Evolutionary conservation across 2,113 vertebrate species (phyloP).

Genomic region (Boleophthalmus pectinirostris): DNA sequence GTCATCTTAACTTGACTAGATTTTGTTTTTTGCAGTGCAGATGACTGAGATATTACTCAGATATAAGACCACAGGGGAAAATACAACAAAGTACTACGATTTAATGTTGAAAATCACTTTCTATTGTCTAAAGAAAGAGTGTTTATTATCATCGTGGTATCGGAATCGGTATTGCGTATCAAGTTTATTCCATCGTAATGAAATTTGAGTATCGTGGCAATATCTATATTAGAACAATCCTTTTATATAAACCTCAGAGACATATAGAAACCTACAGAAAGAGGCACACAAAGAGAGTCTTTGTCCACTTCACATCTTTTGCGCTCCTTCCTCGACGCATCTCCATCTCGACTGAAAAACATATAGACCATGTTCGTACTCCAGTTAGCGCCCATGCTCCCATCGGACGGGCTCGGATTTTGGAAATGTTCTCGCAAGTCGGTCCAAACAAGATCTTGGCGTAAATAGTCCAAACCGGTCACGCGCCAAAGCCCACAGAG

Average conservation of each 20-base stretch:
- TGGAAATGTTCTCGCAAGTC: not conserved
- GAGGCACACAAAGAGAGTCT: not conserved
- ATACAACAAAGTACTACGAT: too few relatives aligned
- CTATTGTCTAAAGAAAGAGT: too few relatives aligned
- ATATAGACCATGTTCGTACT: not conserved
- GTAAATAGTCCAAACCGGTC: conserved; percentile 18
- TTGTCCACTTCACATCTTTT: not conserved
- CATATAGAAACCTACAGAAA: not conserved
- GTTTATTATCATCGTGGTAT: too few relatives aligned
- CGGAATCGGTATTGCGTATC: too few relatives aligned
- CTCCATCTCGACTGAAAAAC: not conserved
- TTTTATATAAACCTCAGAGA: not conserved
- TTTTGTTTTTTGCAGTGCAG: too few relatives aligned
- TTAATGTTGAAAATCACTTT: too few relatives aligned
- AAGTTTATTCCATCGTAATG: too few relatives aligned
- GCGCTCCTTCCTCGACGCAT: not conserved
- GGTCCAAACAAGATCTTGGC: conserved; percentile 14
- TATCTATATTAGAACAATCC: not conserved
- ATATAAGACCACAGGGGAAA: too few relatives aligned
- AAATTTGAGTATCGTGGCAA: too few relatives aligned
- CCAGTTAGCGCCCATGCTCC: not conserved
- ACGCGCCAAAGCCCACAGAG: conserved; percentile 8
- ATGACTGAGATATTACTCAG: too few relatives aligned
- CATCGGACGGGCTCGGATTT: not conserved
- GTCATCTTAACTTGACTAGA: too few relatives aligned